These are phyloP conservation scores for Teleiodes luculella DNA, from an alignment of 2,888 invertebrate species.

Conservation along the genomic window DNA sequence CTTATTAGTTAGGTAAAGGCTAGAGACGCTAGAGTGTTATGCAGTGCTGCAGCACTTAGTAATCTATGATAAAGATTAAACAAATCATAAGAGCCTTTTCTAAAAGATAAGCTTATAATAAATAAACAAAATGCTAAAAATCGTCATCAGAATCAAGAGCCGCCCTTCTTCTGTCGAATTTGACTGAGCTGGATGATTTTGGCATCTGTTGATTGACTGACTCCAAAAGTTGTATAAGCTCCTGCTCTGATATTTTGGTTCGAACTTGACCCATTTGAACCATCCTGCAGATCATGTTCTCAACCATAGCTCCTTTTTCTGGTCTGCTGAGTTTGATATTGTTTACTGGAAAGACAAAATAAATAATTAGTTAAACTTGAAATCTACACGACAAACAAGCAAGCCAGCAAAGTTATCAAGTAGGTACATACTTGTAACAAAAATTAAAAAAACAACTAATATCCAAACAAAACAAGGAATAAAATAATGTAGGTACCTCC, in stretches of 20 bases:
- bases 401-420: slow-evolving; percentile 7
- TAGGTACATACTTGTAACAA: too few relatives aligned
- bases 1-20: too few relatives aligned
- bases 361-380: background rate
- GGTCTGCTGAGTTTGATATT: slow-evolving; percentile 96
- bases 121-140: slow-evolving; percentile 39
- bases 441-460: too few relatives aligned
- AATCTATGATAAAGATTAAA: too few relatives aligned
- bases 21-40: too few relatives aligned
- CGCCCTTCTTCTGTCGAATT: slow-evolving; percentile 93
- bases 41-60: too few relatives aligned
- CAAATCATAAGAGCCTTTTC: too few relatives aligned
- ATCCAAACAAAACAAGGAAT: too few relatives aligned
- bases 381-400: too few relatives aligned
- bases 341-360: slow-evolving; percentile 84
- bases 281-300: slow-evolving; percentile 96
- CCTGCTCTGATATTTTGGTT: slow-evolving; percentile 89
- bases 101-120: slow-evolving; percentile 1
- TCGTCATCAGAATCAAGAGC: slow-evolving; percentile 91
- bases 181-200: slow-evolving; percentile 87
- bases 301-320: slow-evolving; percentile 96
- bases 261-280: slow-evolving; percentile 93
- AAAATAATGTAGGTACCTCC: too few relatives aligned
- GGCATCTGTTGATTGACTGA: slow-evolving; percentile 91
- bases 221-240: slow-evolving; percentile 90